phyloP scores from a whole-genome alignment of 2,113 vertebrate genomes.

The Calcarius ornatus region DNA sequence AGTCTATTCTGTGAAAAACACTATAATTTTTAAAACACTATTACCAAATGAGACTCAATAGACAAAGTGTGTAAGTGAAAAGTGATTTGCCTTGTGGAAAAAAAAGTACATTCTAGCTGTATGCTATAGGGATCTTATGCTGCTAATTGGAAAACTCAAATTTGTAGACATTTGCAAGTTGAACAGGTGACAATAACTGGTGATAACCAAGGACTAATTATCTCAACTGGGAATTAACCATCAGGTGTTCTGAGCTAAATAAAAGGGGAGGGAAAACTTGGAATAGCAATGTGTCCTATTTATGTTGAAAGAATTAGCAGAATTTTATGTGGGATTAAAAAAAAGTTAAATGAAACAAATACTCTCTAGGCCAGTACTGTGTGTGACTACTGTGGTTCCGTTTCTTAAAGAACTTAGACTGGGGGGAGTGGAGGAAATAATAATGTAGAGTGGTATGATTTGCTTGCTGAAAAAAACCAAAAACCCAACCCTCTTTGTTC shows the following conservation, averaged over 20 bases:
- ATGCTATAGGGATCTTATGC: not conserved
- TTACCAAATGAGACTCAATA: conserved; percentile 48
- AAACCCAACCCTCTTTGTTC: not conserved
- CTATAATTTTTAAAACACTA: conserved; percentile 50
- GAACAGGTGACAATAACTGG: conserved; percentile 55
- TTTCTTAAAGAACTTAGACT: not conserved
- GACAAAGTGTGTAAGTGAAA: conserved; percentile 41
- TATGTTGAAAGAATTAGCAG: not conserved
- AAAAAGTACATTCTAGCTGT: not conserved
- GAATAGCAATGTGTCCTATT: not conserved
- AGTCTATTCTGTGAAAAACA: conserved; percentile 47
- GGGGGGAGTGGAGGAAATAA: not conserved
- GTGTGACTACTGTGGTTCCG: not conserved
- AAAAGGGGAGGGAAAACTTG: not conserved
- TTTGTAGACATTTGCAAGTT: conserved; percentile 35
- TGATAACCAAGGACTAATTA: conserved; percentile 50
- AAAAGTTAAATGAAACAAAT: not conserved
- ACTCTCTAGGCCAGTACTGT: not conserved
- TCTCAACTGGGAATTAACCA: conserved; percentile 29
- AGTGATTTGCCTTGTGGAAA: conserved; percentile 23
- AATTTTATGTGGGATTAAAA: not conserved
- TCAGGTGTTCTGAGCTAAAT: conserved; percentile 32
- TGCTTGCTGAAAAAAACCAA: not conserved
- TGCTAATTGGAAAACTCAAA: conserved; percentile 49
- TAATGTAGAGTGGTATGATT: not conserved